Evolutionary conservation across 2,888 invertebrate genomes (phyloP).

Genomic region (Hybos culiciformis): DNA sequence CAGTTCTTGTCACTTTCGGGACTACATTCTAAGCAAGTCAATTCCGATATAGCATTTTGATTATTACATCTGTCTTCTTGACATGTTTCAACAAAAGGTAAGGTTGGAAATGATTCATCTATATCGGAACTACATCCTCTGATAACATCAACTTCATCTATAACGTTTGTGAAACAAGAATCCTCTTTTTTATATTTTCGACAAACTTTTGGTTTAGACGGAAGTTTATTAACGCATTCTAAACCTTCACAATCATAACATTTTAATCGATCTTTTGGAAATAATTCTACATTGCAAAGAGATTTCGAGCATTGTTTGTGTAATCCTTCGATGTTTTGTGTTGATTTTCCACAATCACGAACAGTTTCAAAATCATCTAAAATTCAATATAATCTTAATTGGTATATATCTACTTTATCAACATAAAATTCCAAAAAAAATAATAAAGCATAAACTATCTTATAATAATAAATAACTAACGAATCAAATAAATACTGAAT

Average conservation of each 20-base stretch:
- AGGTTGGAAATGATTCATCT: slow-evolving; percentile 13
- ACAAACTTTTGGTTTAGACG: slow-evolving; percentile 20
- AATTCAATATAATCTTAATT: background rate
- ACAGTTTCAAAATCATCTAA: background rate
- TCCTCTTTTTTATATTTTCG: slow-evolving; percentile 21
- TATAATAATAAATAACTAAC: background rate
- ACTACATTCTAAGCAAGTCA: slow-evolving; percentile 23
- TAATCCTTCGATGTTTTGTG: background rate
- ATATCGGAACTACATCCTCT: slow-evolving; percentile 25
- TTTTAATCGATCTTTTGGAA: slow-evolving; percentile 25
- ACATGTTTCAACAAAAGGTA: slow-evolving; percentile 16
- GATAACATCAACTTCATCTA: slow-evolving; percentile 15
- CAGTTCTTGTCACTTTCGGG: slow-evolving; percentile 21
- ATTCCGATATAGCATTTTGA: slow-evolving; percentile 14
- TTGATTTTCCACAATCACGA: background rate
- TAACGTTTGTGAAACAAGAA: slow-evolving; percentile 23
- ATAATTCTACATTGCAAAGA: slow-evolving; percentile 25
- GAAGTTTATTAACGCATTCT: slow-evolving; percentile 14
- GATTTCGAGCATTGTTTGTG: slow-evolving; percentile 19
- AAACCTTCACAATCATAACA: slow-evolving; percentile 25
- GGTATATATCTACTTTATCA: too few relatives aligned
- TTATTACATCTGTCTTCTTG: slow-evolving; percentile 25
- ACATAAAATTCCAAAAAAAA: too few relatives aligned
- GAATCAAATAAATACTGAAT: background rate
- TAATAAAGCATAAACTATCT: background rate